Evolutionary conservation across 2,888 invertebrate species (phyloP).

Genomic region (Eupithecia exiguata): DNA sequence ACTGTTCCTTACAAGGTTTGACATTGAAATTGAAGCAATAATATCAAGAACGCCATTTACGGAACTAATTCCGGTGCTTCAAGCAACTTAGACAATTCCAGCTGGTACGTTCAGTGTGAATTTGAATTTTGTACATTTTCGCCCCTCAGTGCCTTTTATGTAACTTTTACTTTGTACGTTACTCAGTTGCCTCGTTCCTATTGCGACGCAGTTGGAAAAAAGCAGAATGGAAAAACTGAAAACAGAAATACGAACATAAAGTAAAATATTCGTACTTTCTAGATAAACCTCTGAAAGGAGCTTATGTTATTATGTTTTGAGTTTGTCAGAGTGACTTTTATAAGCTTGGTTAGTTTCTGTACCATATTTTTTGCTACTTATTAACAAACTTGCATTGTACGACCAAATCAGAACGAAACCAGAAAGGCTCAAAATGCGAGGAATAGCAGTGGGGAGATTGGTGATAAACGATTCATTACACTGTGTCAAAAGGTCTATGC

Average conservation of each 20-base stretch:
- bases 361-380: background rate
- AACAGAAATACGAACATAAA: background rate
- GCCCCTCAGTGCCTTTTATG: constrained; percentile 43
- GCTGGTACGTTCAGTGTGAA: constrained; percentile 31
- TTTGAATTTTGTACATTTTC: constrained; percentile 43
- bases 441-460: background rate
- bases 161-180: constrained; percentile 55
- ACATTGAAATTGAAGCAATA: constrained; percentile 23
- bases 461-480: background rate
- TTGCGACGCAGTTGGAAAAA: constrained; percentile 19
- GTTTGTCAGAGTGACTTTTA: background rate
- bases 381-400: background rate
- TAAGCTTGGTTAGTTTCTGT: background rate
- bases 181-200: constrained; percentile 43
- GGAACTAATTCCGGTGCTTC: constrained; percentile 30
- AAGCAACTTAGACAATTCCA: constrained; percentile 36
- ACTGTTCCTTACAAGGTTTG: constrained; percentile 11
- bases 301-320: background rate
- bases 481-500: constrained; percentile 4
- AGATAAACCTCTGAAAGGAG: background rate
- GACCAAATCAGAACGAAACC: background rate
- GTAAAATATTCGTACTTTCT: background rate
- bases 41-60: constrained; percentile 28
- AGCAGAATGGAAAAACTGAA: constrained; percentile 6
- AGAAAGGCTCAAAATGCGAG: background rate